Evolutionary conservation across 2,888 invertebrate species (phyloP), one percentile per base, ranked within the genome.

Genomic region (Bursaphelenchus okinawaensis): DNA sequence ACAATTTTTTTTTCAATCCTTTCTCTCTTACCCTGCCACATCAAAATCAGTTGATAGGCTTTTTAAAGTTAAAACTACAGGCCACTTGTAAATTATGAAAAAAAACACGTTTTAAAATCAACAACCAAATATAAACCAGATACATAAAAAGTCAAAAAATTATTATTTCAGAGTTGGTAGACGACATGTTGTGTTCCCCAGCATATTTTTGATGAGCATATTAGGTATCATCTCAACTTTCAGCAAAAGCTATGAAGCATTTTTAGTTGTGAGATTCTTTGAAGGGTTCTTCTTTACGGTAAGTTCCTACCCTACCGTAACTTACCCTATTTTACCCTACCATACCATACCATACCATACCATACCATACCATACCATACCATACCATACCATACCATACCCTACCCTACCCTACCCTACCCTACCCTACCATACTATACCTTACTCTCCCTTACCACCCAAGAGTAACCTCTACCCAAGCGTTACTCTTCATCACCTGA

Each of bases 241-340:
- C 28, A 55, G 31, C 1, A 19, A 20, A 9, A 65, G 22, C 22
- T 65, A 65, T 24, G 26, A 29, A 50, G 9, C 54, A 2, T 29
- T 65, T 4, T 31, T 65, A 12, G 31, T 55, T 1, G 1, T 28
- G 20, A 28, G 65, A 6, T 65, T 65, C 29, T 29, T 52, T 22
- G 52, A 65, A 28, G 65, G 65, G 7, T 54, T 50, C 61, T 65
- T 65, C 56, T 65, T 65, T 19, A 65, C 65, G 9, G 61, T 61
- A 61, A 22, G 59, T 60, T 7, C 22, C n/a, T n/a, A n/a, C n/a
- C n/a, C n/a, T n/a, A n/a, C n/a, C n/a, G n/a, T n/a, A n/a, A n/a
- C n/a, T n/a, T n/a, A n/a, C n/a, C n/a, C n/a, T n/a, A n/a, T n/a
- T n/a, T n/a, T n/a, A n/a, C n/a, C n/a, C n/a, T n/a, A n/a, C n/a